Evolutionary conservation across 2,797 vertebrate genomes (phyloP).

Genomic region (Hippopotamyrus pictus): DNA sequence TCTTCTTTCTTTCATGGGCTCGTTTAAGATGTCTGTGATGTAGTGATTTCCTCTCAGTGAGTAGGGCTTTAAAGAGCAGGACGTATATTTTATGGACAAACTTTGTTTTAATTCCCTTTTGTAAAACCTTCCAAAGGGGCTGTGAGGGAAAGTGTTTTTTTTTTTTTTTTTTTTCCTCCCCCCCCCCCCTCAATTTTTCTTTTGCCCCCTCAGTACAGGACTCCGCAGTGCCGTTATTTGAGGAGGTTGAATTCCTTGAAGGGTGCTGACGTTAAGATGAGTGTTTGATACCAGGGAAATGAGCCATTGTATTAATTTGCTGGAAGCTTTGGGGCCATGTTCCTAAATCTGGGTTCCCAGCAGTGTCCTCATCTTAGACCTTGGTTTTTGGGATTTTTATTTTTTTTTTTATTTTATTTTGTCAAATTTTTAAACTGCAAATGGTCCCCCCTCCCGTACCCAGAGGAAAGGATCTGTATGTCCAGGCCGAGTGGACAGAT

Average conservation of each 20-base stretch:
- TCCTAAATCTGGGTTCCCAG: background rate
- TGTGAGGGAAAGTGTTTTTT: background rate
- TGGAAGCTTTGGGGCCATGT: background rate
- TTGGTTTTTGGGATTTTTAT: background rate
- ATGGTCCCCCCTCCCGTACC: background rate
- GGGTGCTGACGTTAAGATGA: background rate
- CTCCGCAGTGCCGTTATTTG: background rate
- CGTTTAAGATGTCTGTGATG: conserved; percentile 13
- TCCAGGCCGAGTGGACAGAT: background rate
- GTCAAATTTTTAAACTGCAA: background rate
- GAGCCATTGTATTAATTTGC: background rate
- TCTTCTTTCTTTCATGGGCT: conserved; percentile 1
- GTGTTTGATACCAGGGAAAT: background rate
- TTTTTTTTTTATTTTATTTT: background rate
- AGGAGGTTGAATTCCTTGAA: conserved; percentile 6
- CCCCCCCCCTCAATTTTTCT: no score
- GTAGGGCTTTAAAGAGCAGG: conserved; percentile 7
- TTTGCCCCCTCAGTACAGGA: background rate
- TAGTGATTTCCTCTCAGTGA: conserved; percentile 10
- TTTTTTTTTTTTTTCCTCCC: no score
- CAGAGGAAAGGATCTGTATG: background rate
- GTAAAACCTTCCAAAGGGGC: background rate
- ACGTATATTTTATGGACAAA: background rate
- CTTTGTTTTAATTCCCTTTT: conserved; percentile 9
- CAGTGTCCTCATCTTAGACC: background rate